Evolutionary conservation across 2,113 vertebrate species (phyloP).

Genomic region (Cryptomyrus ogoouensis): DNA sequence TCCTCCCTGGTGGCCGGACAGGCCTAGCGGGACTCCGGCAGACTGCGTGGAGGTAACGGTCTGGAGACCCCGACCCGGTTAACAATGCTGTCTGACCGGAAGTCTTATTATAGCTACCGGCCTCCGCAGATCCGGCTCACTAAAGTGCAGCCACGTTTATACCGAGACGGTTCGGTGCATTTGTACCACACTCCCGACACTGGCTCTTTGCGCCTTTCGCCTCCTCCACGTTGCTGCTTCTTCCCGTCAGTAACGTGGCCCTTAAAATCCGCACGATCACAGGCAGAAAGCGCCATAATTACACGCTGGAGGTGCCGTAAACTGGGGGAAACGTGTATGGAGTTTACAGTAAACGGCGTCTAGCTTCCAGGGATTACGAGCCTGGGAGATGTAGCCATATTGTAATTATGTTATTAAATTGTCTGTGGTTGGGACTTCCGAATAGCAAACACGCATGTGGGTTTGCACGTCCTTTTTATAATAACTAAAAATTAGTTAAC

Average conservation of each 20-base stretch:
- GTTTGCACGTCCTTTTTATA: background rate
- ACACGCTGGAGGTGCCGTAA: background rate
- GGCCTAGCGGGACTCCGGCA: background rate
- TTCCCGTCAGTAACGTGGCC: background rate
- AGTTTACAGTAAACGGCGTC: slow-evolving; percentile 18
- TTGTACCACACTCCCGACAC: background rate
- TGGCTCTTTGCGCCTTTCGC: background rate
- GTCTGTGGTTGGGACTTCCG: background rate
- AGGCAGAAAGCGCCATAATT: background rate
- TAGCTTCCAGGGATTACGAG: slow-evolving; percentile 5
- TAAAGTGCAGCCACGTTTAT: background rate
- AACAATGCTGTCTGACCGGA: background rate
- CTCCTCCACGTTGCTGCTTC: background rate
- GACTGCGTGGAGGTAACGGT: background rate
- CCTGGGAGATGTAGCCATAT: background rate
- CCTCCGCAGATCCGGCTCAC: background rate
- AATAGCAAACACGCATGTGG: background rate
- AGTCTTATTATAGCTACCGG: background rate
- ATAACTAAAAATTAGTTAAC: background rate
- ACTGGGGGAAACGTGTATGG: background rate
- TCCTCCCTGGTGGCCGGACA: background rate
- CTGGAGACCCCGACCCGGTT: background rate
- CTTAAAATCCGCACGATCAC: background rate
- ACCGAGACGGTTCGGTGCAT: background rate
- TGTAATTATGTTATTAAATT: background rate